phyloP scores from a whole-genome alignment of 1,140 invertebrate species.

The Diachasmimorpha longicaudata region DNA sequence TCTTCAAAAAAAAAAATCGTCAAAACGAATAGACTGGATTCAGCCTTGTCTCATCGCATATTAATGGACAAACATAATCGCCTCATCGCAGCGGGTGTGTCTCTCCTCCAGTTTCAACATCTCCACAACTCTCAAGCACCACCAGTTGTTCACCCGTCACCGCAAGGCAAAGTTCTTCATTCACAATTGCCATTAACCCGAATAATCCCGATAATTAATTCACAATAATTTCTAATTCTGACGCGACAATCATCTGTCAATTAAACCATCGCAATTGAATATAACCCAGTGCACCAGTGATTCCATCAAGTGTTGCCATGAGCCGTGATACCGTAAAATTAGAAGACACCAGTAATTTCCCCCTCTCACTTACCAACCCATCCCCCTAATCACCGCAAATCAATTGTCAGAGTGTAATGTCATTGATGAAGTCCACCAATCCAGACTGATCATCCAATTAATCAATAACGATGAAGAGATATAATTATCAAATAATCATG shows the following conservation, averaged over 20 bases:
- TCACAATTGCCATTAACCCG: background rate
- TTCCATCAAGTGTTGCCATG: background rate
- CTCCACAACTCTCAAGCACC: slow-evolving; percentile 21
- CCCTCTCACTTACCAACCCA: too few species aligned
- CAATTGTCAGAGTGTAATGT: background rate
- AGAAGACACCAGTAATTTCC: background rate
- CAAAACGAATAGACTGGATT: slow-evolving; percentile 31
- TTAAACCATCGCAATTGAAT: background rate
- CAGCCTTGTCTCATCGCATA: slow-evolving; percentile 57
- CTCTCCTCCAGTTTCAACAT: slow-evolving; percentile 33
- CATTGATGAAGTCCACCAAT: background rate
- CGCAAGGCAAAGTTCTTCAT: slow-evolving; percentile 34
- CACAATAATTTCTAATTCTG: background rate
- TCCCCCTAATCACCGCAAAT: background rate
- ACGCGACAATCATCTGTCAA: background rate
- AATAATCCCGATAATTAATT: background rate
- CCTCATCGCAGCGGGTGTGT: slow-evolving; percentile 54
- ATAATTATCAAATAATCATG: background rate
- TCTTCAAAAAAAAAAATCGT: background rate
- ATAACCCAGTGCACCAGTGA: background rate
- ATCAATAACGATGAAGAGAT: background rate
- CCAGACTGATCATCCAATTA: background rate
- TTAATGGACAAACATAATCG: slow-evolving; percentile 62
- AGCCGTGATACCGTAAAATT: background rate
- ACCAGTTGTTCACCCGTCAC: slow-evolving; percentile 38